These are phyloP conservation scores for Pachydiplax longipennis DNA, from an alignment of 2,888 invertebrate species.

Conservation along the genomic window DNA sequence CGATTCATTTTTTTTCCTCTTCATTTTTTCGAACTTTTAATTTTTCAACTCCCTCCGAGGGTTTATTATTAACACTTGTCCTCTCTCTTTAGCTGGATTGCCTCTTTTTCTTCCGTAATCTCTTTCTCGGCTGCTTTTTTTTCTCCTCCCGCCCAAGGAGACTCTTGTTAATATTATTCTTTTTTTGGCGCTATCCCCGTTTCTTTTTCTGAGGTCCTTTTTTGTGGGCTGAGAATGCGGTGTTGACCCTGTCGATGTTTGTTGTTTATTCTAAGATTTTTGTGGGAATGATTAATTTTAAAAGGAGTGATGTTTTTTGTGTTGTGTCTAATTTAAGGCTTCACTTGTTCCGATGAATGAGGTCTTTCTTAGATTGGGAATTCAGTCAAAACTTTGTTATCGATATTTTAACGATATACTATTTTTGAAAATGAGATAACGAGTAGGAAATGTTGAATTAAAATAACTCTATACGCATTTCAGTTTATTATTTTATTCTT, in stretches of 20 bases:
- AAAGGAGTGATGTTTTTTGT: too few relatives aligned
- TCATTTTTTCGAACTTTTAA: neutral
- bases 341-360: too few relatives aligned
- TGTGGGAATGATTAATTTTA: neutral
- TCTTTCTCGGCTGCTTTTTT: neutral
- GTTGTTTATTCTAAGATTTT: neutral
- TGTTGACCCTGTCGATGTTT: neutral
- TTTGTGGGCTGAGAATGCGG: neutral
- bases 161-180: neutral
- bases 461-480: too few relatives aligned
- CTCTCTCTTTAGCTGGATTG: neutral
- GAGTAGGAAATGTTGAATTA: too few relatives aligned
- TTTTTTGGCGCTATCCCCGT: neutral
- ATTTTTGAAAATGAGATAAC: too few relatives aligned
- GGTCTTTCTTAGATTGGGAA: too few relatives aligned
- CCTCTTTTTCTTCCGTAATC: neutral
- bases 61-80: constrained; percentile 1
- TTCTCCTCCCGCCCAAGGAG: neutral
- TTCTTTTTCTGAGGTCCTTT: neutral
- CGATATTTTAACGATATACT: too few relatives aligned
- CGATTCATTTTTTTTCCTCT: neutral
- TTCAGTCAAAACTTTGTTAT: too few relatives aligned
- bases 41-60: neutral
- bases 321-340: too few relatives aligned
- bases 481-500: too few relatives aligned